Percentiles rank a stretch among this genome's conserved stretches.
phyloP scores from a whole-genome alignment of 2,113 vertebrate genomes.

The Pholis gunnellus region DNA sequence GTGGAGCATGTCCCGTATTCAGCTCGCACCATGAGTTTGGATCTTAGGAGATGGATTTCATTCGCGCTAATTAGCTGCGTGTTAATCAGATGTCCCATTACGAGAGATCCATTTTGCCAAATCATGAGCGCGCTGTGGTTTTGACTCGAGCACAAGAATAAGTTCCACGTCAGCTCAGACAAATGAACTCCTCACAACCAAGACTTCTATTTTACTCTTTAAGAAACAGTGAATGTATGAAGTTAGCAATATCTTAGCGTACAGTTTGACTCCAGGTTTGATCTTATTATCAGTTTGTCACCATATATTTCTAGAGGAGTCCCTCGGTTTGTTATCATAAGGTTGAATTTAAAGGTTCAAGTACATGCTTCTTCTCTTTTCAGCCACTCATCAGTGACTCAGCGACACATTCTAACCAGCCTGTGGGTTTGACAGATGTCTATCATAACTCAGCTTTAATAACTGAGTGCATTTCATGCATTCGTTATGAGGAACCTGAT shows the following conservation, averaged over 20 bases:
- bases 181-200: not conserved
- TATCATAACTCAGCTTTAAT: not conserved
- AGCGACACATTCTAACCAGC: not conserved
- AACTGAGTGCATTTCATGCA: not conserved
- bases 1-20: not conserved
- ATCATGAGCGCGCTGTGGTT: conserved; percentile 16
- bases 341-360: not conserved
- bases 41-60: not conserved
- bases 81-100: conserved; percentile 33
- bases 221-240: not conserved
- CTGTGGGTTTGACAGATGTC: not conserved
- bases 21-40: not conserved
- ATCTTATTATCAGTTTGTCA: not conserved
- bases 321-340: not conserved
- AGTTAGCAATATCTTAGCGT: not conserved
- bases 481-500: not conserved
- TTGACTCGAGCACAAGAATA: conserved; percentile 13
- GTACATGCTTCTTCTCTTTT: not conserved
- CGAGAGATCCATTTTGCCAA: conserved; percentile 23
- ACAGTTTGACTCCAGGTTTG: not conserved
- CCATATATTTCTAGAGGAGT: not conserved
- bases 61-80: conserved; percentile 14
- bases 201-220: conserved; percentile 1
- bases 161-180: conserved; percentile 25
- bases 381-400: not conserved